Percentiles rank a stretch among this genome's conserved stretches.
Evolutionary conservation across 2,888 invertebrate genomes (phyloP).

Genomic region (Dryobotodes eremita): DNA sequence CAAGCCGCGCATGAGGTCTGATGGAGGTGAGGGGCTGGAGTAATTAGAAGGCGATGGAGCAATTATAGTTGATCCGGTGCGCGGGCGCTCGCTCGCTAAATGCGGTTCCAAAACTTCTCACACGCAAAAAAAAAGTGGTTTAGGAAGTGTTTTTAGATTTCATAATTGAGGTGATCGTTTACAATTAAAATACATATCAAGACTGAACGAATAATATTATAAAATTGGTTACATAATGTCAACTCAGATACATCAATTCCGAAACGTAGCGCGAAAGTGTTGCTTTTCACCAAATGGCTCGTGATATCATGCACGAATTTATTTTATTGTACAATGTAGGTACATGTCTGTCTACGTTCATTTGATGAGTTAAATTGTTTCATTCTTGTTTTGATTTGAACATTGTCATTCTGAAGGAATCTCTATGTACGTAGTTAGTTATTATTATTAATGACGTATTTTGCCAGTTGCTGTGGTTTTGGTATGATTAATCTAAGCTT

Average conservation of each 20-base stretch:
- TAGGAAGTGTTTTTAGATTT: constrained; percentile 50
- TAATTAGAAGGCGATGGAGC: constrained; percentile 79
- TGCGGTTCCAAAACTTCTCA: constrained; percentile 68
- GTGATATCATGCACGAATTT: constrained; percentile 41
- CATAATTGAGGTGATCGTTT: constrained; percentile 32
- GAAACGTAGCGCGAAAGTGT: constrained; percentile 43
- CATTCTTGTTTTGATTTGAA: constrained; percentile 18
- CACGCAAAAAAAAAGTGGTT: constrained; percentile 58
- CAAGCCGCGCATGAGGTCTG: constrained; percentile 70
- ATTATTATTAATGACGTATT: constrained; percentile 36
- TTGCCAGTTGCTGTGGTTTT: constrained; percentile 44
- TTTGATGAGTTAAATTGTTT: constrained; percentile 8
- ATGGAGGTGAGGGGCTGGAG: constrained; percentile 72
- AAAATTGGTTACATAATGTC: constrained; percentile 45
- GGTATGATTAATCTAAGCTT: constrained; percentile 34
- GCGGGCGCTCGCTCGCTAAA: constrained; percentile 66
- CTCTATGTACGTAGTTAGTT: constrained; percentile 5
- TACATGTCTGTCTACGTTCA: constrained; percentile 3
- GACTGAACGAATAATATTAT: constrained; percentile 22
- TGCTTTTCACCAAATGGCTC: constrained; percentile 30
- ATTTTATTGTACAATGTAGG: constrained; percentile 23
- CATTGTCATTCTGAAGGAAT: constrained; percentile 35
- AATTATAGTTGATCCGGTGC: constrained; percentile 75
- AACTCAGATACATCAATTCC: constrained; percentile 29
- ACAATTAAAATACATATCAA: constrained; percentile 22